These are phyloP conservation scores for Sphaerophoria rueppellii DNA, from an alignment of 2,888 invertebrate species.

Conservation along the genomic window DNA sequence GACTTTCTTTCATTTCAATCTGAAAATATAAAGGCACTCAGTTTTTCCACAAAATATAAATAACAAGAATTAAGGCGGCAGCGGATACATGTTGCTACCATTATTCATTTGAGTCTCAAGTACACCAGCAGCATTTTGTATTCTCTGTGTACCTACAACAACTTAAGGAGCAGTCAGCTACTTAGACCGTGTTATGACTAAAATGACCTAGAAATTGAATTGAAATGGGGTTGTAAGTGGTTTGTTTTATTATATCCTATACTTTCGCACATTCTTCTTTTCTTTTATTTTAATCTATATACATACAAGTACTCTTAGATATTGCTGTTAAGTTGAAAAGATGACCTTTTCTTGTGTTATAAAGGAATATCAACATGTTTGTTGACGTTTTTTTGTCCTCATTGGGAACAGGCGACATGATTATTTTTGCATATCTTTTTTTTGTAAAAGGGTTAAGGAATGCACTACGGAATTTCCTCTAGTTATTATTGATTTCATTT, in stretches of 20 bases:
- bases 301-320: not conserved
- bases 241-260: not conserved
- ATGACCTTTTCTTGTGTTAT: slow-evolving; percentile 15
- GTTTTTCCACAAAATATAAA: slow-evolving; percentile 5
- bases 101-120: slow-evolving; percentile 59
- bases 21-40: slow-evolving; percentile 25
- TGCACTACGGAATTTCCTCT: no score
- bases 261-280: not conserved
- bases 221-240: slow-evolving; percentile 63
- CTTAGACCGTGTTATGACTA: slow-evolving; percentile 62
- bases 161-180: slow-evolving; percentile 56
- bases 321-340: slow-evolving; percentile 29
- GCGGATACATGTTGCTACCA: slow-evolving; percentile 56
- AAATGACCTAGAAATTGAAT: slow-evolving; percentile 65
- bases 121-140: slow-evolving; percentile 32
- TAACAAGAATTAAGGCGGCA: slow-evolving; percentile 34
- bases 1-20: slow-evolving; percentile 49
- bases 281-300: not conserved
- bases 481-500: no score
- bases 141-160: not conserved
- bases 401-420: not conserved
- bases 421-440: not conserved
- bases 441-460: not conserved
- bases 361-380: slow-evolving; percentile 38
- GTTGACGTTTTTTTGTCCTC: slow-evolving; percentile 5